phyloP scores from a whole-genome alignment of 2,113 vertebrate species.

The Xenopus tropicalis region UCB_Xtro_10.0 CM004444.2:4945001-4945500 shows the following conservation, averaged over 20 bases:
- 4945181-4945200: conserved; percentile 1
- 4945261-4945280: background rate
- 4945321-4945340: too few relatives aligned
- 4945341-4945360: too few relatives aligned
- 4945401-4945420: conserved; percentile 2
- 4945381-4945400: background rate
- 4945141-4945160: background rate
- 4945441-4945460: too few relatives aligned
- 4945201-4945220: background rate
- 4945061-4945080: too few relatives aligned
- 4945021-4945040: too few relatives aligned
- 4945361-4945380: too few relatives aligned
- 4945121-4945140: background rate
- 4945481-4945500: too few relatives aligned
- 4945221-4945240: conserved; percentile 5
- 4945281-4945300: background rate
- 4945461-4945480: too few relatives aligned
- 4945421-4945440: background rate
- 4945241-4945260: background rate
- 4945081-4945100: background rate
- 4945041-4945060: too few relatives aligned
- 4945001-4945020: too few relatives aligned
- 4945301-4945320: too few relatives aligned
- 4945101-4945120: background rate
- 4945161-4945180: background rate